phyloP scores from a whole-genome alignment of 1,140 invertebrate genomes.

The Coelopa frigida region DNA sequence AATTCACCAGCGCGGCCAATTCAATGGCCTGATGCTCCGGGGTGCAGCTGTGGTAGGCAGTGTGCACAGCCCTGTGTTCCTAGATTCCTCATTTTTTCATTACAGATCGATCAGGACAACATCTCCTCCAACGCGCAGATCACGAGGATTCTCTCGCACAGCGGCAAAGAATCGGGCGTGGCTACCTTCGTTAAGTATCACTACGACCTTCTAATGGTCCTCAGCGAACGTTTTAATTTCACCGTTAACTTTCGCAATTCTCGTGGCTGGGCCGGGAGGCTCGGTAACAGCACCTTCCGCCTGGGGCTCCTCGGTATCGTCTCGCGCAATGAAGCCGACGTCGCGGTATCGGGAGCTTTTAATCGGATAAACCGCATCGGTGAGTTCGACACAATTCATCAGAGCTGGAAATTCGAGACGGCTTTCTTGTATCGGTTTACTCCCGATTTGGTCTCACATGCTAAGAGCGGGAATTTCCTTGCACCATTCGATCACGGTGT shows the following conservation, averaged over 20 bases:
- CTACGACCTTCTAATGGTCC: slow-evolving; percentile 26
- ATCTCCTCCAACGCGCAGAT: slow-evolving; percentile 30
- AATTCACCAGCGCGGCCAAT: slow-evolving; percentile 23
- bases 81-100: not conserved
- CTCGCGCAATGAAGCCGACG: slow-evolving; percentile 35
- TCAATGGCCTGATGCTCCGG: slow-evolving; percentile 25
- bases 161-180: slow-evolving; percentile 28
- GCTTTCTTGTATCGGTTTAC: slow-evolving; percentile 37
- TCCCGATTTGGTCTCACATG: slow-evolving; percentile 27
- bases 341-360: slow-evolving; percentile 33
- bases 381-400: slow-evolving; percentile 38
- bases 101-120: slow-evolving; percentile 32
- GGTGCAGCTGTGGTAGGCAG: slow-evolving; percentile 32
- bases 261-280: slow-evolving; percentile 37
- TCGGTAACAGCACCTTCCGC: slow-evolving; percentile 30
- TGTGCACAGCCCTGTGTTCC: not conserved
- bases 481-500: slow-evolving; percentile 30
- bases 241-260: slow-evolving; percentile 35
- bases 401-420: slow-evolving; percentile 38
- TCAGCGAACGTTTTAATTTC: slow-evolving; percentile 35
- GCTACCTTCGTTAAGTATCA: slow-evolving; percentile 38
- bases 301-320: slow-evolving; percentile 34
- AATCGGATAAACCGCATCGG: slow-evolving; percentile 35
- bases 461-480: slow-evolving; percentile 32
- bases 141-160: slow-evolving; percentile 21